A percentile compares a stretch with the other conserved stretches of the same genome.
These are phyloP conservation scores for Branchipolynoe longqiensis DNA, from an alignment of 2,888 invertebrate genomes.

Conservation along the genomic window DNA sequence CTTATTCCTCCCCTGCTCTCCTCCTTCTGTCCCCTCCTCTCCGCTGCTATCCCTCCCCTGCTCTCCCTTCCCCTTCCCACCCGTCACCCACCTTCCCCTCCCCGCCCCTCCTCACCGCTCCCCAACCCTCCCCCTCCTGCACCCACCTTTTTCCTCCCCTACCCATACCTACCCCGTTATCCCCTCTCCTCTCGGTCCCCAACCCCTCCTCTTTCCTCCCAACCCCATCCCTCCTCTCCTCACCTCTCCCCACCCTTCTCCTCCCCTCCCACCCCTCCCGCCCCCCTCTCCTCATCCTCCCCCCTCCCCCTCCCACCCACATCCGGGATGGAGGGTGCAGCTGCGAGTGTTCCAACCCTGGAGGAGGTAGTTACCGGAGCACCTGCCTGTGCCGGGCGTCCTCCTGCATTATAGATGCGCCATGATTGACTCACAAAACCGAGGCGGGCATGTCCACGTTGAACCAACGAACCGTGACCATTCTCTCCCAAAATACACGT, in stretches of 20 bases:
- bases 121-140: background rate
- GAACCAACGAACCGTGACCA: too few species aligned
- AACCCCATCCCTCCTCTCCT: background rate
- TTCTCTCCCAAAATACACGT: too few species aligned
- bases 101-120: background rate
- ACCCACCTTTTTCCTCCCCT: background rate
- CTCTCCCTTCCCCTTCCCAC: background rate
- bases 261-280: background rate
- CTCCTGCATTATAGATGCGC: constrained; percentile 31
- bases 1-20: background rate
- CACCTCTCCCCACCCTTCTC: background rate
- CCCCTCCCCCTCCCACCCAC: background rate
- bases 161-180: background rate
- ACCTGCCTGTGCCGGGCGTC: background rate
- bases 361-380: constrained; percentile 30
- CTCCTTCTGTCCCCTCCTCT: background rate
- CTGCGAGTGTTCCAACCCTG: constrained; percentile 35
- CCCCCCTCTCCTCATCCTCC: background rate
- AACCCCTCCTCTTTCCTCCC: background rate
- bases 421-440: constrained; percentile 10
- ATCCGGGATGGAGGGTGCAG: constrained; percentile 10
- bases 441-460: too few species aligned
- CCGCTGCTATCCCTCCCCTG: too few species aligned
- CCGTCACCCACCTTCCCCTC: background rate
- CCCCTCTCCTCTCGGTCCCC: too few species aligned